Base-by-base conservation (phyloP, 2,888 invertebrate species). In the Salticus scenicus region DNA sequence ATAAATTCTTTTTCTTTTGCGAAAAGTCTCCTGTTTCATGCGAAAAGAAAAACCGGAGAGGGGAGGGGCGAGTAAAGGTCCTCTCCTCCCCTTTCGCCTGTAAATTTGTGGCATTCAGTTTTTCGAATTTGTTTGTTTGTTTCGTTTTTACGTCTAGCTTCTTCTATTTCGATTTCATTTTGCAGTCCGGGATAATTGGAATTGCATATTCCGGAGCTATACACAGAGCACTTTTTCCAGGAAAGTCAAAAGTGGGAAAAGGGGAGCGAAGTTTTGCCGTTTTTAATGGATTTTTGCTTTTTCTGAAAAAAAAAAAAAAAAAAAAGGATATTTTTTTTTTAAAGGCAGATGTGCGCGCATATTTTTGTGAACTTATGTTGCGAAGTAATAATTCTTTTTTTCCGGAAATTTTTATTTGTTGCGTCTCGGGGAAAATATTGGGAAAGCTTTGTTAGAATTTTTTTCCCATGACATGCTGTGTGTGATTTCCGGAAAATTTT, bases 1-100 rank as follows among this genome's bases (percentile, higher is more conserved):
- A 82, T 82, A 82, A 82, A 75, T 82, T 82, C 75, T 73, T 37
- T 37, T 37, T 37, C 37, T 37, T 37, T 10, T 4, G 4, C 37
- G 4, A n/a, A n/a, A 37, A 37, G 37, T 37, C 37, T 37, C 37
- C 37, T 7, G 37, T 37, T 37, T 37, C 37, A 7, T 4, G 37
- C 37, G 37, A 10, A 57, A 57, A 5, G 42, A 47, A 24, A 24
- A 5, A 24, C 2, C 5, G 57, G 20, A 24, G 20, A 4, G 57
- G 24, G 4, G 57, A 17, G 57, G 1, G 20, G 12, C 5, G 57
- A 24, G 24, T 5, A 4, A 20, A 24, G 57, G 57, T 2, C 57
- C 24, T 7, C n/a, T 24, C 57, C 14, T 37, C 37, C 37, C 37
- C 12, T 37, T 37, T 12, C 37, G 12, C 67, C 67, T 67, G 67